These are phyloP conservation scores for Sialia sialis DNA, from an alignment of 2,113 vertebrate genomes.

Conservation along the genomic window DNA sequence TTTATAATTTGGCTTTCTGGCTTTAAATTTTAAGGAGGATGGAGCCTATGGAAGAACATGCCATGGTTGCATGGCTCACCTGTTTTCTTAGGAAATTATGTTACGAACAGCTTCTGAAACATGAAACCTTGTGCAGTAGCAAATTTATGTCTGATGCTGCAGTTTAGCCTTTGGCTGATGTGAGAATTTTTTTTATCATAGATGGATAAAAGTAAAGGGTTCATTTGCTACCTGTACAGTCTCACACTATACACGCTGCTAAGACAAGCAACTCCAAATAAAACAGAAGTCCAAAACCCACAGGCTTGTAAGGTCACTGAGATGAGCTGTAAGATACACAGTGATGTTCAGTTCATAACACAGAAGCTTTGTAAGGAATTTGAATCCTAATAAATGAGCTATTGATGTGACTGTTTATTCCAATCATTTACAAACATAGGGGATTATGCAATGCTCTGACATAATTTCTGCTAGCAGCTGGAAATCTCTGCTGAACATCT, in stretches of 20 bases:
- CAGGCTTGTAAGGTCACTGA: background rate
- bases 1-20: background rate
- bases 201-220: background rate
- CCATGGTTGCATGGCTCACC: background rate
- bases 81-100: background rate
- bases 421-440: conserved; percentile 50
- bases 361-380: conserved; percentile 18
- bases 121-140: background rate
- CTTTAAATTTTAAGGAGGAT: background rate
- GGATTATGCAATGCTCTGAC: conserved; percentile 41
- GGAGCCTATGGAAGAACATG: background rate
- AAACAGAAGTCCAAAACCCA: background rate
- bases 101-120: background rate
- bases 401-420: conserved; percentile 55
- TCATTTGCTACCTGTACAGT: background rate
- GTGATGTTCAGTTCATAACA: background rate
- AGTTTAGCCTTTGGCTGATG: background rate
- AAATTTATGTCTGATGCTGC: background rate
- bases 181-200: background rate
- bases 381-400: background rate
- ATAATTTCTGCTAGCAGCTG: conserved; percentile 33
- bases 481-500: conserved; percentile 44
- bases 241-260: background rate
- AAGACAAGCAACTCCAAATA: background rate
- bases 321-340: conserved; percentile 34